phyloP scores from a whole-genome alignment of 92 coral and sea anemone genomes.

The Desmophyllum pertusum region DNA sequence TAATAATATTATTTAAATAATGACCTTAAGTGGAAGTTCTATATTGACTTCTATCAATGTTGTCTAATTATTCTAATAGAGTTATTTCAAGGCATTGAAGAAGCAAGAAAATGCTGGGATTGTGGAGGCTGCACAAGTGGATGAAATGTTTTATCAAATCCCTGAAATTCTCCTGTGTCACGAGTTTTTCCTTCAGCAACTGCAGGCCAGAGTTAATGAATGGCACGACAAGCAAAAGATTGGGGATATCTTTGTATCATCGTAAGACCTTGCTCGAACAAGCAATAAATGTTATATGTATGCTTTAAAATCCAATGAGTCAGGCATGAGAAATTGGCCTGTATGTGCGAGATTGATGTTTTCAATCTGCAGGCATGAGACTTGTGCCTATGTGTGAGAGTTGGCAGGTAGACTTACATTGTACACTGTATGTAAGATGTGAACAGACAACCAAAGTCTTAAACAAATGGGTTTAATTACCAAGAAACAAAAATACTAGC shows the following conservation, averaged over 20 bases:
- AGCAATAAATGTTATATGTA: background rate
- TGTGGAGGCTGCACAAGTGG: conserved; percentile 94
- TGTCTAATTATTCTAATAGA: conserved; percentile 34
- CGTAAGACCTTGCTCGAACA: conserved; percentile 52
- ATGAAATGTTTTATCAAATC: conserved; percentile 98
- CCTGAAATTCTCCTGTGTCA: conserved; percentile 94
- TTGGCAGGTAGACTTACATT: too few relatives aligned
- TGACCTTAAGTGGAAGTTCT: too few relatives aligned
- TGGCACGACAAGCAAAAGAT: conserved; percentile 99
- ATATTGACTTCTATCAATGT: background rate
- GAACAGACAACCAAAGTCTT: too few relatives aligned
- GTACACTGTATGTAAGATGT: too few relatives aligned
- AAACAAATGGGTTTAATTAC: too few relatives aligned
- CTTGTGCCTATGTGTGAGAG: too few relatives aligned
- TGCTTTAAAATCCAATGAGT: too few relatives aligned
- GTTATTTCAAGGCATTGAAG: conserved; percentile 83
- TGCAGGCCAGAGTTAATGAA: conserved; percentile 81
- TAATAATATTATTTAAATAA: too few relatives aligned
- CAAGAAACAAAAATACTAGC: too few relatives aligned
- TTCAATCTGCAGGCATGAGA: too few relatives aligned
- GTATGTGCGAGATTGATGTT: too few relatives aligned
- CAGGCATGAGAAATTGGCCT: too few relatives aligned
- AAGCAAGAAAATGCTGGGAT: conserved; percentile 87
- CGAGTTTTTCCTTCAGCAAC: conserved; percentile 92
- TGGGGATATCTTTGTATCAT: conserved; percentile 95